Evolutionary conservation across 1,140 invertebrate species (phyloP), one percentile per base, ranked within the genome.

Genomic region (Lamellibrachia luymesi): DNA sequence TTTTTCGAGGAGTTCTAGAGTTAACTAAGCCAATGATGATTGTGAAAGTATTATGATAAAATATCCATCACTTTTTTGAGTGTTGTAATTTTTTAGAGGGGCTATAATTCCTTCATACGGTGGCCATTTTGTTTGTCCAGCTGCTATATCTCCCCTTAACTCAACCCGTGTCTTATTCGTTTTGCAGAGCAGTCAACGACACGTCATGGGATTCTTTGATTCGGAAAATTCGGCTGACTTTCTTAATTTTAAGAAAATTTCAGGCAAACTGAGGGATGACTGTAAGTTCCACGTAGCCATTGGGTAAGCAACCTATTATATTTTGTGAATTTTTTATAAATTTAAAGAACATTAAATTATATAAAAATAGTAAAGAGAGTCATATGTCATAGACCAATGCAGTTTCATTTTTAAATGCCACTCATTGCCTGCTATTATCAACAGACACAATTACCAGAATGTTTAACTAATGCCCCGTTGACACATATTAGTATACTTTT

Each of bases 191-290:
- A 98, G 98, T 92, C 99, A 99, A 95, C 97, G 98, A 94, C 98
- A 98, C 95, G 97, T 99, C 51, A 98, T 99, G 95, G 99, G 98
- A 7, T 99, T 99, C 95, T 99, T 99, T 96, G 98, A 98, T 94
- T 97, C 97, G 51, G 97, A 98, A 94, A 97, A 98, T 95, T 97
- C 98, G 94, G 97, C 97, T 1, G 98, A 98, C 94, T 97, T 96
- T 94, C 95, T 95, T 92, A 94, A 94, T 49, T 96, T 95, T 94
- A 64, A 93, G 17, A 95, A 96, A 94, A 94, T 96, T 90, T 96
- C 97, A 27, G 95, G 95, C 92, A 89, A 95, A 4, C 96, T 99
- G 0, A 98, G 99, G 95, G 99, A 99, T 95, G 99, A 99, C 95
- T 99, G 99, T 95, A 97, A 98, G 94, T 99, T 99, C 95, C 98